phyloP scores from a whole-genome alignment of 1,140 invertebrate genomes.

The Sycobia sp. region DNA sequence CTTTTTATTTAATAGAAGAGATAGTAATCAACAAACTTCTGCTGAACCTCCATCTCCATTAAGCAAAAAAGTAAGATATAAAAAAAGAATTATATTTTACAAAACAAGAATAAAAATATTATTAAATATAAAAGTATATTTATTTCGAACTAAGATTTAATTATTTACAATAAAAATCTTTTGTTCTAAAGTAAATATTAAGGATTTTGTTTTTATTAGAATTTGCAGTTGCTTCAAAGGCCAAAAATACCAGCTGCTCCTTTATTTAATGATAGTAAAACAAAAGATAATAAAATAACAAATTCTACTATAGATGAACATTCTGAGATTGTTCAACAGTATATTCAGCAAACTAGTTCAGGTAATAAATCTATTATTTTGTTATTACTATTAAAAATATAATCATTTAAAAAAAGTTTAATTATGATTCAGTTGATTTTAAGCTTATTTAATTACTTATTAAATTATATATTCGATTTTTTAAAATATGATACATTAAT shows the following conservation, averaged over 20 bases:
- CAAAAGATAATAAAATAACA: constrained; percentile 3
- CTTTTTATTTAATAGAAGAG: constrained; percentile 56
- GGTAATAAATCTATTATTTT: constrained; percentile 18
- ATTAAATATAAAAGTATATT: background rate
- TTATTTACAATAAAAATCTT: no score
- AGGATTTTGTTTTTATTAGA: constrained; percentile 43
- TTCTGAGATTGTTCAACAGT: constrained; percentile 48
- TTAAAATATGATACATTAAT: background rate
- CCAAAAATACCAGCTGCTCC: constrained; percentile 44
- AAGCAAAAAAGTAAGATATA: constrained; percentile 63
- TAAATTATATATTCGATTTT: background rate
- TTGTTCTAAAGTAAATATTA: no score
- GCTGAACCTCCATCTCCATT: constrained; percentile 65
- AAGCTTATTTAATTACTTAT: background rate
- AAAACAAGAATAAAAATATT: no score
- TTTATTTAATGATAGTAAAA: constrained; percentile 41
- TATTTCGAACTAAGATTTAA: no score
- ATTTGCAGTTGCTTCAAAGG: constrained; percentile 53
- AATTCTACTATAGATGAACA: constrained; percentile 34
- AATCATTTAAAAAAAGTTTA: no score
- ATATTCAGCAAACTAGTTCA: constrained; percentile 42
- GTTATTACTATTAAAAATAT: background rate
- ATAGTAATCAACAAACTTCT: constrained; percentile 42
- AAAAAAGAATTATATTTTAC: no score
- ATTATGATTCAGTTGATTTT: background rate